A percentile compares a stretch with the other conserved stretches of the same genome.
These are phyloP conservation scores for Philotrypesis tridentata DNA, from an alignment of 1,140 invertebrate species.

Conservation along the genomic window DNA sequence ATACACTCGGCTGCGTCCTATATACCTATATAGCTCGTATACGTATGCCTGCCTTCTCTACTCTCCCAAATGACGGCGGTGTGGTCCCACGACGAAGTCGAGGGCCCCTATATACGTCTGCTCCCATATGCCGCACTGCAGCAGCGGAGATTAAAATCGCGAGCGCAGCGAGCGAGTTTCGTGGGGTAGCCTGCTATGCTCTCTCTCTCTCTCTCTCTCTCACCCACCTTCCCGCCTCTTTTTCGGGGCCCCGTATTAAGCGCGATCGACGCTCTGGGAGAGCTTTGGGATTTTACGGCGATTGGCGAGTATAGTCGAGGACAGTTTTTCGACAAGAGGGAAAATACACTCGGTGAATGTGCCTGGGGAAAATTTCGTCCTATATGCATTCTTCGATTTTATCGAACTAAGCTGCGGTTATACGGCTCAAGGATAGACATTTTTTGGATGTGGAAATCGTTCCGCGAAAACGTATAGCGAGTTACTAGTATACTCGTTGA, in stretches of 20 bases:
- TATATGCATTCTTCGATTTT: no score
- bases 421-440: no score
- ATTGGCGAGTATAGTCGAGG: no score
- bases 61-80: conserved; percentile 54
- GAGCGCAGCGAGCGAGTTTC: neutral
- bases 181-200: neutral
- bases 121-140: conserved; percentile 8
- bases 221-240: conserved; percentile 9
- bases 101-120: conserved; percentile 30
- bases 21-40: conserved; percentile 1
- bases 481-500: no score
- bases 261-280: neutral
- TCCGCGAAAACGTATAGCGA: no score
- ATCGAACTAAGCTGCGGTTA: no score
- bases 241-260: neutral
- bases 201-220: no score
- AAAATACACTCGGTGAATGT: no score
- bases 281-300: neutral
- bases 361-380: no score
- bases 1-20: neutral
- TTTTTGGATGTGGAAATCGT: no score
- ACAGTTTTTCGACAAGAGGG: no score
- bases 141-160: conserved; percentile 37
- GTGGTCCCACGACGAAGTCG: conserved; percentile 54
- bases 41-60: neutral